Base-by-base conservation (phyloP, 37 sponge, comb jelly and placozoan genomes). In the Ianthella basta region DNA sequence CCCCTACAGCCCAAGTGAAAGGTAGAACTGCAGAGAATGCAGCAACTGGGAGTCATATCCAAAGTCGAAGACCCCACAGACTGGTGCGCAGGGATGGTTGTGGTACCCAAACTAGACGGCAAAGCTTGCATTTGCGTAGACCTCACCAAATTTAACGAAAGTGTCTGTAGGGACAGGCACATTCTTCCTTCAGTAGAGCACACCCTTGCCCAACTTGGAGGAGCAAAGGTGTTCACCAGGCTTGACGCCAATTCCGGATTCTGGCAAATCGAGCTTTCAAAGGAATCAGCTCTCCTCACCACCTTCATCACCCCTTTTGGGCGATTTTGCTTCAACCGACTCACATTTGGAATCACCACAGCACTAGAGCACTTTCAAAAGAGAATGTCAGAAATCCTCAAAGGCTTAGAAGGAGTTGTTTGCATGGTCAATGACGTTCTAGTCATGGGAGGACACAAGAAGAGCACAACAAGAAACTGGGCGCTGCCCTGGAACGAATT, bases 21-120 rank as follows among this genome's bases (percentile, higher is more conserved):
- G 25, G 86, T 15, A 30, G 91, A 91, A 57, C 72, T 86, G 10
- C 50, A 91, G 32, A 21, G 91, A 24, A 90, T 90, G 91, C 72
- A 83, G 50, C 18, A 34, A 41, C 69, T 60, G 24, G 83, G 83
- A 29, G 88, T 91, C 50, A 87, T 83, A 34, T 24, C 79, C 0
- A 25, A 20, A 0, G 56, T 88, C 24, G 68, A 84, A 0, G 80
- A 79, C 21, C 85, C 84, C 1, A 89, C 85, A 34, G 85, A 89
- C 0, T 84, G 89, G 85, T 84, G 89, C 60, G 80, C 85, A 10
- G 85, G 85, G 4, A 89, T 89, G 85, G 89, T 89, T 50, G 85
- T 89, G 23, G 84, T 80, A 0, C 89, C 80, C 3, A 83, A 84
- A 44, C 41, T 44, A 20, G 55, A 79, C 36, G 81, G 89, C 8